phyloP scores from a whole-genome alignment of 2,888 invertebrate genomes.

The Sepioteuthis lessoniana region DNA sequence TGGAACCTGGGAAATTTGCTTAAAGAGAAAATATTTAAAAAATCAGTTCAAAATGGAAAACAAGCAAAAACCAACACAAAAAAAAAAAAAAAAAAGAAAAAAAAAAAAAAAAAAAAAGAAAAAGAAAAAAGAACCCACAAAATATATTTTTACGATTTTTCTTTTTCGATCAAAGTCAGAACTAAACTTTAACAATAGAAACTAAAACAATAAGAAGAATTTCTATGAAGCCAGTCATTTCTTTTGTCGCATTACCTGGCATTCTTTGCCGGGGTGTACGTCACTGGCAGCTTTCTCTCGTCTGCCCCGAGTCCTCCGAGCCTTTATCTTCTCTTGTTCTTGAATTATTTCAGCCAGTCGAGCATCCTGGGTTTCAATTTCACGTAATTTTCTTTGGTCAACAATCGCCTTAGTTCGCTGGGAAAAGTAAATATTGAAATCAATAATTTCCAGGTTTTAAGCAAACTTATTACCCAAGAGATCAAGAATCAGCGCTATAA shows the following conservation, averaged over 20 bases:
- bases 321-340: conserved; percentile 70
- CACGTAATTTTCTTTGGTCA: conserved; percentile 63
- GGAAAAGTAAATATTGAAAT: conserved; percentile 34
- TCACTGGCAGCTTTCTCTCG: conserved; percentile 50
- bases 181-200: too few relatives aligned
- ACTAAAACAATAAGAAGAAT: not conserved
- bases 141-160: not conserved
- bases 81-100: not conserved
- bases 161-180: too few relatives aligned
- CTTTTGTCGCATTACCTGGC: conserved; percentile 44
- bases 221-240: conserved; percentile 4
- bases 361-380: conserved; percentile 70
- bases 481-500: not conserved
- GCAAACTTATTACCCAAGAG: conserved; percentile 50
- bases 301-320: conserved; percentile 65
- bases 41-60: not conserved
- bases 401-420: conserved; percentile 66
- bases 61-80: too few relatives aligned
- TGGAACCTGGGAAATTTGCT: not conserved
- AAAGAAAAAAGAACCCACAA: too few relatives aligned
- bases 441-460: conserved; percentile 48
- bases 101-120: not conserved
- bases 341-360: conserved; percentile 71
- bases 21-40: not conserved
- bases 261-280: not conserved